phyloP scores from a whole-genome alignment of 2,113 vertebrate genomes.

The Meles meles region DNA sequence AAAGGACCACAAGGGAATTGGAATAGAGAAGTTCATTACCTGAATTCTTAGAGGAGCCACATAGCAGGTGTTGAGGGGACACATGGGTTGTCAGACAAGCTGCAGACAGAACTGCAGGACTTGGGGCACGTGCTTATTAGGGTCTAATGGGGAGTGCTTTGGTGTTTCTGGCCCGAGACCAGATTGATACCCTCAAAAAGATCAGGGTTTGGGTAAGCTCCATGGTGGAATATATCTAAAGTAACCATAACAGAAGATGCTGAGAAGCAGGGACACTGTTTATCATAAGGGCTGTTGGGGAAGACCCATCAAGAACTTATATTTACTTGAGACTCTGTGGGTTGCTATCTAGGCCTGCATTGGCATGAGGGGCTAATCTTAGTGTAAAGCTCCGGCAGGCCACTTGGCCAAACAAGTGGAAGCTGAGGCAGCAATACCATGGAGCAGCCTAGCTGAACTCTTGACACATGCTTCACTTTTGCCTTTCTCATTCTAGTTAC shows the following conservation, averaged over 20 bases:
- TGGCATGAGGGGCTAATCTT: not conserved
- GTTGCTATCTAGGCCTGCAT: not conserved
- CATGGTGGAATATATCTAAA: not conserved
- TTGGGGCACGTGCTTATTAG: too few species aligned
- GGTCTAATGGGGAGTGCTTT: not conserved
- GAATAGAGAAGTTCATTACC: not conserved
- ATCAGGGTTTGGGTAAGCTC: not conserved
- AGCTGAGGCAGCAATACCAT: not conserved
- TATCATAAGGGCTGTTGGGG: not conserved
- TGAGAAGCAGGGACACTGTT: not conserved
- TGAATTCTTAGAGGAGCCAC: not conserved
- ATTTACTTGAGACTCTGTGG: not conserved
- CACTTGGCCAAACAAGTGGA: not conserved
- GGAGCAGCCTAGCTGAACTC: not conserved
- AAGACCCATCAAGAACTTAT: not conserved
- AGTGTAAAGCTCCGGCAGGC: not conserved
- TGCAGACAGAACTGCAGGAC: not conserved
- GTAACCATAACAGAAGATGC: not conserved
- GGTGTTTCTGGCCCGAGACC: not conserved
- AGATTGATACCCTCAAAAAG: not conserved
- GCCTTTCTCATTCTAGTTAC: not conserved
- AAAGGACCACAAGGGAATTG: not conserved
- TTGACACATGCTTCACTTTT: not conserved
- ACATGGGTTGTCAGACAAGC: rapidly evolving
- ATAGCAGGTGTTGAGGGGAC: not conserved